A percentile compares a stretch with the other conserved stretches of the same genome.
phyloP scores from a whole-genome alignment of 1,140 invertebrate genomes.

The Oppia nitens region DNA sequence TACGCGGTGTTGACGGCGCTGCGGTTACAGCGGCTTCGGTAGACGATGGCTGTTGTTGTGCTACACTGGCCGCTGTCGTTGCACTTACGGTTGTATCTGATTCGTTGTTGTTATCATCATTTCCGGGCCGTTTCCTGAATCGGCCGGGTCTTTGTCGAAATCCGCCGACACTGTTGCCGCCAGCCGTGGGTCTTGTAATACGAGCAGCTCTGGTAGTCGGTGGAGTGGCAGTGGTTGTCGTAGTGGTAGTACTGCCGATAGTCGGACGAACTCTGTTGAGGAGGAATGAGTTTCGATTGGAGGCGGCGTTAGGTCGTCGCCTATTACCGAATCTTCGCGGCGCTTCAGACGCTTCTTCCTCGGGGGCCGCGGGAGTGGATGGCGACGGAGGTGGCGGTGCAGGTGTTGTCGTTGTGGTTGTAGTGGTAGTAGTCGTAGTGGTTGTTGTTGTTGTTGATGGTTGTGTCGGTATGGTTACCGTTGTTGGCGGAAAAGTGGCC shows the following conservation, averaged over 20 bases:
- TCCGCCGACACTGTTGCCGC: too few species aligned
- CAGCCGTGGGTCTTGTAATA: background rate
- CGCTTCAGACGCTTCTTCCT: background rate
- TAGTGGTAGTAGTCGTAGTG: slow-evolving; percentile 12
- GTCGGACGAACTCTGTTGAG: slow-evolving; percentile 1
- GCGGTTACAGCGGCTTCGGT: background rate
- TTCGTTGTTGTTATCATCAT: background rate
- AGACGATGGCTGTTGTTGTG: background rate
- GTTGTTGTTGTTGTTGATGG: slow-evolving; percentile 6
- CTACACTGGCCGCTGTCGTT: background rate
- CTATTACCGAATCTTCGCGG: slow-evolving; percentile 10
- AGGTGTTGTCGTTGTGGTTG: slow-evolving; percentile 4
- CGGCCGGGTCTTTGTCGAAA: background rate
- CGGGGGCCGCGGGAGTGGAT: background rate
- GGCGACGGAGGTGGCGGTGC: background rate
- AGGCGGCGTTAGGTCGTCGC: background rate
- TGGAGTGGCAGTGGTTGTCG: slow-evolving; percentile 2
- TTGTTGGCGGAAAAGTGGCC: background rate
- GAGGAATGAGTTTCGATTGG: background rate
- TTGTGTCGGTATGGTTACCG: background rate
- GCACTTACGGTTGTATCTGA: background rate
- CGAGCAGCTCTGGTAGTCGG: slow-evolving; percentile 1
- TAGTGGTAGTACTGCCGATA: slow-evolving; percentile 3
- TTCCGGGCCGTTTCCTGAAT: slow-evolving; percentile 1
- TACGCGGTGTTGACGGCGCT: background rate